Conservation (phyloP, 2,797 vertebrate species). For the Limnodromus scolopaceus region DNA sequence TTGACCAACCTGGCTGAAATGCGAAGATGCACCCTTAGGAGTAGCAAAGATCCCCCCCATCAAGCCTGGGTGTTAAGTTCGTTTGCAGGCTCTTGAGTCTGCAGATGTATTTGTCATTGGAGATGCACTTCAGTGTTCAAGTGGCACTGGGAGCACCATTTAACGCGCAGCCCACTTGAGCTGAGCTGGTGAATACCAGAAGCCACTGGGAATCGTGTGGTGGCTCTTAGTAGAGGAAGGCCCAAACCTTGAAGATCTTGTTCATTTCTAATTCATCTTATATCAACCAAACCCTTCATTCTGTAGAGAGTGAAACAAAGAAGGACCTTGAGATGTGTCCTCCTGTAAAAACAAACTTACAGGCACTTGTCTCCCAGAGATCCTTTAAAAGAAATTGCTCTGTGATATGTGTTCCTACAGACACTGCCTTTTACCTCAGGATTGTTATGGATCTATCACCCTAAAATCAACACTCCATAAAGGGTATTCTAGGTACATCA, state of each 20-base stretch:
- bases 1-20: neutral
- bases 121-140: slow-evolving; percentile 51
- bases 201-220: neutral
- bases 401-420: neutral
- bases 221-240: neutral
- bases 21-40: neutral
- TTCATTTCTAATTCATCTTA: neutral
- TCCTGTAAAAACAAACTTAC: neutral
- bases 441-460: neutral
- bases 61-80: neutral
- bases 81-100: neutral
- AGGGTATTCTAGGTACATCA: neutral
- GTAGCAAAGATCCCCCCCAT: neutral
- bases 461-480: slow-evolving; percentile 10
- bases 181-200: neutral
- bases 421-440: neutral
- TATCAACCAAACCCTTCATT: neutral
- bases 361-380: neutral
- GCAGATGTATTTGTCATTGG: neutral
- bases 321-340: neutral
- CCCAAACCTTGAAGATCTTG: neutral
- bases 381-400: neutral
- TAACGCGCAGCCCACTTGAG: slow-evolving; percentile 39
- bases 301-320: neutral
- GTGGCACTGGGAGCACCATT: slow-evolving; percentile 14